Percentiles rank a stretch among this genome's conserved stretches.
Conservation (phyloP, 2,888 invertebrate species). For the Drosophila nr. medialis region DNA sequence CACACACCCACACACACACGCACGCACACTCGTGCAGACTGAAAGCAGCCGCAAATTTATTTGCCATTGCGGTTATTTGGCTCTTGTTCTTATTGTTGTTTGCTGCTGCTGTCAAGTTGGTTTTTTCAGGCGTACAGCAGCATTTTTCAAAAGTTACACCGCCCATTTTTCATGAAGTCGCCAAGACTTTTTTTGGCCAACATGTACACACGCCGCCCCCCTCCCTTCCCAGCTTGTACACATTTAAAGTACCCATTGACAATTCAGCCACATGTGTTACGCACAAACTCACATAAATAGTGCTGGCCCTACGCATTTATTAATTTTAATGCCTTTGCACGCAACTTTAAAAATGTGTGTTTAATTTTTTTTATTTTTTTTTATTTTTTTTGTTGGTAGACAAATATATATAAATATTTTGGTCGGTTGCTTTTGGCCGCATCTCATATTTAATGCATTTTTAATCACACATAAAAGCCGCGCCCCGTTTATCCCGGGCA, state of each 20-base stretch:
- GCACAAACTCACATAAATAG: slow-evolving; percentile 11
- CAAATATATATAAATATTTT: slow-evolving; percentile 27
- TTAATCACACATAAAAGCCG: slow-evolving; percentile 71
- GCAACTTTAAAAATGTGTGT: slow-evolving; percentile 49
- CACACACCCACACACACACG: slow-evolving; percentile 19
- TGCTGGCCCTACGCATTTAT: slow-evolving; percentile 65
- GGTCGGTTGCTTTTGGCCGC: slow-evolving; percentile 34
- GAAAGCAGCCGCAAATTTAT: slow-evolving; percentile 71
- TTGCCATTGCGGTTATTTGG: slow-evolving; percentile 76
- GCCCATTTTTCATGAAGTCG: slow-evolving; percentile 73
- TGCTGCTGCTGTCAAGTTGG: slow-evolving; percentile 22
- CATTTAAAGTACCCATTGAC: slow-evolving; percentile 60
- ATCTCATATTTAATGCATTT: slow-evolving; percentile 73
- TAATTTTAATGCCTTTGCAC: slow-evolving; percentile 74
- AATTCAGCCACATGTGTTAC: slow-evolving; percentile 51
- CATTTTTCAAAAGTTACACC: slow-evolving; percentile 65
- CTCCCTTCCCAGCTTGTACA: slow-evolving; percentile 35
- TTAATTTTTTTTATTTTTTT: slow-evolving; percentile 7
- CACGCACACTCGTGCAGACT: slow-evolving; percentile 24
- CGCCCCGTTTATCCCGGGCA: slow-evolving; percentile 19
- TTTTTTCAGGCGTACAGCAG: slow-evolving; percentile 49
- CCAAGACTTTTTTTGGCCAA: slow-evolving; percentile 61
- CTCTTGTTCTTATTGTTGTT: slow-evolving; percentile 32
- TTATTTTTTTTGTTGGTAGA: slow-evolving; percentile 36
- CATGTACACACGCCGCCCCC: background rate